phyloP scores from a whole-genome alignment of 2,797 vertebrate species.

The Notolabrus celidotus region DNA sequence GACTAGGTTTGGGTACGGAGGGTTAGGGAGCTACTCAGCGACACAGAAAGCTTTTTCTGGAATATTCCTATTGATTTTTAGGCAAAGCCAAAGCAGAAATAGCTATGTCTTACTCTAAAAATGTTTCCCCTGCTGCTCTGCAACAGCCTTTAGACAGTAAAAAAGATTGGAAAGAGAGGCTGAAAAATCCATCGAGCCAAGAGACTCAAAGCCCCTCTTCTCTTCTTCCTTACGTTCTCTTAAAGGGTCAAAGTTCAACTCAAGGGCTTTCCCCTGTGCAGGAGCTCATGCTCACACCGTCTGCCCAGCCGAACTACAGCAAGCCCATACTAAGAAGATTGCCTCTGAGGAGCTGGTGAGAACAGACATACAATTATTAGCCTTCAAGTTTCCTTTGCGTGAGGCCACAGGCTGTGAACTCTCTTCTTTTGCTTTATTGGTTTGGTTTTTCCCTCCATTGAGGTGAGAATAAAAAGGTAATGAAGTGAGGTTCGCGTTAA shows the following conservation, averaged over 20 bases:
- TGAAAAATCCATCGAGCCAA: constrained; percentile 41
- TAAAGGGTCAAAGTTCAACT: constrained; percentile 36
- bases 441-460: constrained; percentile 44
- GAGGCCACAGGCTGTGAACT: constrained; percentile 29
- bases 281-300: constrained; percentile 14
- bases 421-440: constrained; percentile 42
- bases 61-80: constrained; percentile 72
- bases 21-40: constrained; percentile 59
- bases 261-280: constrained; percentile 23
- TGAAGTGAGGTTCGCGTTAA: constrained; percentile 55
- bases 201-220: constrained; percentile 27
- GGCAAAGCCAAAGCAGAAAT: constrained; percentile 54
- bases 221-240: constrained; percentile 7
- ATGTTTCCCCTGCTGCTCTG: constrained; percentile 35
- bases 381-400: constrained; percentile 32
- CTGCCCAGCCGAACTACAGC: constrained; percentile 20
- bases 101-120: constrained; percentile 63
- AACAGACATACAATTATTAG: constrained; percentile 55
- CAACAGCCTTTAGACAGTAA: constrained; percentile 15
- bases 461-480: constrained; percentile 61
- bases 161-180: constrained; percentile 24
- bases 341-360: constrained; percentile 38
- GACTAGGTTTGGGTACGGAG: constrained; percentile 55
- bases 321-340: not conserved
- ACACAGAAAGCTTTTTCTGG: constrained; percentile 54